Evolutionary conservation across 2,113 vertebrate genomes (phyloP), one percentile per base, ranked within the genome.

Genomic region (Puntigrus tetrazona): DNA sequence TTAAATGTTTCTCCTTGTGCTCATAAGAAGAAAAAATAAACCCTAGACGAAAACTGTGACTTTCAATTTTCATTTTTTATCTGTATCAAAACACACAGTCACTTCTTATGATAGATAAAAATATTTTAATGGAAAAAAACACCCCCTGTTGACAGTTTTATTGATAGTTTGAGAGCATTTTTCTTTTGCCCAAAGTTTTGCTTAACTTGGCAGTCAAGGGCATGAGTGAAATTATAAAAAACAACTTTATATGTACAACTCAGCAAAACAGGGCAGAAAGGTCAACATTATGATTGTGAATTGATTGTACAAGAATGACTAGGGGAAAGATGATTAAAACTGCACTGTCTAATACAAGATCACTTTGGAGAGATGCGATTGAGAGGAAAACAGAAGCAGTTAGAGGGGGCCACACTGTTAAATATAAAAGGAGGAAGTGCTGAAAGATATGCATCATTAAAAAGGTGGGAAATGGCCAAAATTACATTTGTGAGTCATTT

Each of bases 21-120:
- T 47, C 18, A 77, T 10, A 16, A 31, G 14, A 5, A 47, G 25
- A 74, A 36, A 43, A 36, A 34, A 74, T 50, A 0, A 25, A 8
- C 72, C 72, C 25, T 22, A 1, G 1, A 55, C 55, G 0, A 55
- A 55, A 77, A 36, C 9, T 57, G 29, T 5, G 20, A 9, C n/a
- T 45, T 73, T 22, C 52, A 55, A 20, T 18, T 34, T 76, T 78
- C 0, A n/a, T n/a, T 77, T 77, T 34, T n/a, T 72, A 77, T 77
- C 74, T 77, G 16, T 34, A 77, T 77, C 47, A 36, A 7, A 52
- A 20, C 29, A 55, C 36, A 70, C 20, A 41, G 22, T 22, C 36
- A 76, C 36, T 50, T 52, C 4, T 7, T 34, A 77, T 38, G 10
- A 77, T 5, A 57, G 50, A 55, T 36, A 14, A 4, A 78, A 78